Evolutionary conservation across 2,113 vertebrate genomes (phyloP).

Genomic region (Ptychochromis oligacanthus): DNA sequence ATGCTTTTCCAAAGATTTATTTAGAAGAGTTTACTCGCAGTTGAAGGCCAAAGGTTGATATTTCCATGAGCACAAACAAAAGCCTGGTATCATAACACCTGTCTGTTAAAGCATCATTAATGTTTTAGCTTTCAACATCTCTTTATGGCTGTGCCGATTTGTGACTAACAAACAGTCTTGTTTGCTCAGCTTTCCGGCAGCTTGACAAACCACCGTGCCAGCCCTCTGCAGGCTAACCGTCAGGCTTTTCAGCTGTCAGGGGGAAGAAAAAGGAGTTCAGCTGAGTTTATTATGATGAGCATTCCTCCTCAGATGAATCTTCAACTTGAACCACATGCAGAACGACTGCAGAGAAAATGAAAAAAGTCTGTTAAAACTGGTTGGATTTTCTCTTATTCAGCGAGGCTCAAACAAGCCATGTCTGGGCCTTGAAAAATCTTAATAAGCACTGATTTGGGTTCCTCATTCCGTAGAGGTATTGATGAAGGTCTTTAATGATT

Average conservation of each 20-base stretch:
- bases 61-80: conserved; percentile 24
- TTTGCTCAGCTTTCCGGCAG: conserved; percentile 74
- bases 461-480: not conserved
- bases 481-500: not conserved
- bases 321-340: conserved; percentile 59
- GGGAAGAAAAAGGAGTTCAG: not conserved
- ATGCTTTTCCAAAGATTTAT: not conserved
- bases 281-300: conserved; percentile 61
- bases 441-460: not conserved
- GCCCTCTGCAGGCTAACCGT: not conserved
- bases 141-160: not conserved
- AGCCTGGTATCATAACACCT: not conserved
- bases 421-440: not conserved
- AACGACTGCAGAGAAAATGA: conserved; percentile 23
- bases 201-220: conserved; percentile 21
- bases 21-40: not conserved
- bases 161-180: conserved; percentile 44
- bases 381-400: not conserved
- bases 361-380: not conserved
- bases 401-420: not conserved
- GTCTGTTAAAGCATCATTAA: conserved; percentile 11
- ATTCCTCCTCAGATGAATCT: conserved; percentile 33
- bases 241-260: conserved; percentile 16
- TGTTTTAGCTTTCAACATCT: conserved; percentile 6
- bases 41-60: not conserved